These are phyloP conservation scores for Gulo gulo DNA, from an alignment of 2,113 vertebrate genomes.

Conservation along the genomic window DNA sequence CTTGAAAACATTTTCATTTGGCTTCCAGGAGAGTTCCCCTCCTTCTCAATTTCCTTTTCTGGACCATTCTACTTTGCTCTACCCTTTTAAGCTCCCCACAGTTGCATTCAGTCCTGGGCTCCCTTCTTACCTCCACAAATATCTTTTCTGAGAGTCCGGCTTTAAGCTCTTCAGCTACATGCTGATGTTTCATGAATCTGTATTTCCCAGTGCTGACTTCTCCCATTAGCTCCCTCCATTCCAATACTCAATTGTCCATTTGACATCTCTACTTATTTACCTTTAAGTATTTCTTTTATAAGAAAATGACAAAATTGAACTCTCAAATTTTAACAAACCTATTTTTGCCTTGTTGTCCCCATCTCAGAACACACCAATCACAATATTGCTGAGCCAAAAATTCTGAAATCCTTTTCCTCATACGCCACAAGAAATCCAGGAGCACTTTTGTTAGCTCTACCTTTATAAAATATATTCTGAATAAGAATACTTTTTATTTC, in stretches of 20 bases:
- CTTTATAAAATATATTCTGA: not conserved
- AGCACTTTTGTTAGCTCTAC: not conserved
- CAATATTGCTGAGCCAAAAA: not conserved
- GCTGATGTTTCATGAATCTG: not conserved
- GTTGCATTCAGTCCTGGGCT: not conserved
- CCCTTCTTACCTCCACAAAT: not conserved
- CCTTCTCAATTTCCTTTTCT: not conserved
- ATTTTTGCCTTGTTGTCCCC: not conserved
- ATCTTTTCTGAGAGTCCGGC: not conserved
- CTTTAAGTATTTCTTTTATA: not conserved
- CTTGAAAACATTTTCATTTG: not conserved
- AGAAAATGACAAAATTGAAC: not conserved
- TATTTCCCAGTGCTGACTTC: not conserved
- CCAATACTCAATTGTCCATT: not conserved
- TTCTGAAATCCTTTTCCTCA: not conserved
- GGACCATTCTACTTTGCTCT: not conserved
- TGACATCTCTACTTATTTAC: not conserved
- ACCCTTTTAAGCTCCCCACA: not conserved
- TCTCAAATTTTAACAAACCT: not conserved
- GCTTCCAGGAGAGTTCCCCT: not conserved
- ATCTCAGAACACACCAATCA: not conserved
- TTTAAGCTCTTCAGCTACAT: not conserved
- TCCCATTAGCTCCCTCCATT: not conserved
- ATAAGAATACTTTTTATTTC: not conserved
- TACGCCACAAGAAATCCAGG: not conserved